Percentiles rank a stretch among this genome's conserved stretches.
Evolutionary conservation across 2,113 vertebrate species (phyloP).

Genomic region (Pogonocichla stellata): DNA sequence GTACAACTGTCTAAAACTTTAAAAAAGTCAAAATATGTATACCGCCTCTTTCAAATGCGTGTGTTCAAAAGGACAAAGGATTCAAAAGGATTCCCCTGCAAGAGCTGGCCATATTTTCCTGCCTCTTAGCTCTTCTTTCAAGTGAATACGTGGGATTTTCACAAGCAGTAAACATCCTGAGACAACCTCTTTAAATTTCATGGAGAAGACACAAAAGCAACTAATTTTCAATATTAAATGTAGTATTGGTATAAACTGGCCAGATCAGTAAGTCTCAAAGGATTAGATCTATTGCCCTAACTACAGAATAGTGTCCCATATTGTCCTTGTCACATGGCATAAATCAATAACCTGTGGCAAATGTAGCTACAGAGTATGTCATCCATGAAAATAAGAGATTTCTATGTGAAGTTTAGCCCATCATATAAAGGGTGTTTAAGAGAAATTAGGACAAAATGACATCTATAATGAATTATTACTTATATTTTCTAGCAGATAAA

Average conservation of each 20-base stretch:
- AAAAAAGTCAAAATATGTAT: background rate
- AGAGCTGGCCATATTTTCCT: background rate
- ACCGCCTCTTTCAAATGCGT: background rate
- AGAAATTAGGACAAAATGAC: conserved; percentile 4
- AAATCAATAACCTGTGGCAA: conserved; percentile 9
- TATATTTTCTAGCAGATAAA: conserved; percentile 2
- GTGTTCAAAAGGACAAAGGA: background rate
- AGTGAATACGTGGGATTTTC: conserved; percentile 44
- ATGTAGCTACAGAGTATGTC: background rate
- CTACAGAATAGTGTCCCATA: background rate
- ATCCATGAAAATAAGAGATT: conserved; percentile 25
- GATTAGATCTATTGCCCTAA: conserved; percentile 38
- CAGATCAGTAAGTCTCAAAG: background rate
- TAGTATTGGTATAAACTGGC: conserved; percentile 7
- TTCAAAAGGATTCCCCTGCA: background rate
- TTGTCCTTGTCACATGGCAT: background rate
- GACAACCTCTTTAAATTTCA: conserved; percentile 63
- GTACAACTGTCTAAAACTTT: background rate
- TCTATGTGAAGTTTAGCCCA: background rate
- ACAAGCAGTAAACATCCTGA: conserved; percentile 41
- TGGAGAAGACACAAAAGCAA: conserved; percentile 49
- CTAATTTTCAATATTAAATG: conserved; percentile 22
- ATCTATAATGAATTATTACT: conserved; percentile 8
- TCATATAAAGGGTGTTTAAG: background rate
- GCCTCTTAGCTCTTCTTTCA: conserved; percentile 31